Base-by-base conservation (phyloP, 2,888 invertebrate species). In the Drosophila gaucha region DNA sequence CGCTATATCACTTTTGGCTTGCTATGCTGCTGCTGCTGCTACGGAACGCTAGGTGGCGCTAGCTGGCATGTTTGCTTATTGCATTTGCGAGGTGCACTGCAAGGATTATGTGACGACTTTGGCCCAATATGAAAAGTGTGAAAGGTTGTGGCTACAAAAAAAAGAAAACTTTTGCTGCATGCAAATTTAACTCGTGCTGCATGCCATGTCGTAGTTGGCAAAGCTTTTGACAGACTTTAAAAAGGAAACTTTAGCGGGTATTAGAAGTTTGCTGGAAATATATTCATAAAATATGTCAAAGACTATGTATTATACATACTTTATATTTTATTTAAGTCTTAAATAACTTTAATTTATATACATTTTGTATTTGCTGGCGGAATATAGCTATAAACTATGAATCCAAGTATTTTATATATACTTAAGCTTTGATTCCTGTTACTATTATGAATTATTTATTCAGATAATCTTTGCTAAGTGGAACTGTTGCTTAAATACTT, bases 71-170 rank as follows among this genome's bases (percentile, higher is more conserved):
- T 62, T 70, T 67, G 67, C 63, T 67, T 56, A 63, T 67, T 68
- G 59, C 76, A 71, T 64, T 65, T 52, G 65, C 75, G 75, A 78
- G 75, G 78, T 70, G 50, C 54, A 50, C 55, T 67, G 55, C 44
- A 54, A 55, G 38, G 51, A 16, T 76, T 71, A 46, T 31, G 10
- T 20, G 20, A 36, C 44, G 28, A 52, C 41, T 36, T 54, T 54
- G 16, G 39, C 22, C 52, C 22, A 14, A 49, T 62, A 56, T 26
- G 43, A 46, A 58, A 58, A 47, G 47, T 57, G 62, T 44, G 39
- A 52, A 43, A 46, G 70, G 26, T 8, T 30, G 41, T 24, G 63
- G 47, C 39, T 33, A n/a, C n/a, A n/a, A n/a, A 24, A 22, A 9
- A 9, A 24, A 14, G 2, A 12, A 12, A 44, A 50, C 57, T 54